Percentiles rank a stretch among this genome's conserved stretches.
Evolutionary conservation across 2,888 invertebrate species (phyloP).

Genomic region (Orthonevra nobilis): DNA sequence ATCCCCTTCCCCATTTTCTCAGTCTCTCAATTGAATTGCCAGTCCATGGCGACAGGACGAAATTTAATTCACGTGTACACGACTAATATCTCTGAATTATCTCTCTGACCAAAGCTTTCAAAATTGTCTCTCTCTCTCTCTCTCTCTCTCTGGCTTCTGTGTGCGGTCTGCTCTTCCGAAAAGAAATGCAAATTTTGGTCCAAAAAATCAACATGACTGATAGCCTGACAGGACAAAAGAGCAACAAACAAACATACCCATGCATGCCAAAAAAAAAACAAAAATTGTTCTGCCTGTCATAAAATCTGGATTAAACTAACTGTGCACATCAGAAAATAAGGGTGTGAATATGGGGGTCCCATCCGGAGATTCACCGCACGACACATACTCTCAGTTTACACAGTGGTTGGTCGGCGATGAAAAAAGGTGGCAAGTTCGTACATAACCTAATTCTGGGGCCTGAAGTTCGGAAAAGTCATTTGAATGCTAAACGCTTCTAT

Average conservation of each 20-base stretch:
- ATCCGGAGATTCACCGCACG: background rate
- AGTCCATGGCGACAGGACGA: constrained; percentile 10
- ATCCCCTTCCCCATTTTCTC: background rate
- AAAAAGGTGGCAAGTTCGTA: constrained; percentile 48
- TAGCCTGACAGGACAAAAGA: constrained; percentile 47
- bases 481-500: constrained; percentile 64
- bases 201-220: constrained; percentile 61
- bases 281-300: constrained; percentile 60
- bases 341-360: constrained; percentile 48
- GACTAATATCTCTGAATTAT: constrained; percentile 56
- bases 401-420: constrained; percentile 5
- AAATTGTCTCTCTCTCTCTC: background rate
- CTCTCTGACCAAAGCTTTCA: constrained; percentile 15
- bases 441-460: constrained; percentile 67
- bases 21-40: constrained; percentile 6
- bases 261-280: too few relatives aligned
- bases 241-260: too few relatives aligned
- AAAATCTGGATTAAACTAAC: constrained; percentile 62
- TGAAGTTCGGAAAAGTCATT: constrained; percentile 59
- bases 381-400: too few relatives aligned
- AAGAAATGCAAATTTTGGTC: constrained; percentile 57
- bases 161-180: background rate
- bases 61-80: constrained; percentile 53
- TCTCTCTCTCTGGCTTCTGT: background rate
- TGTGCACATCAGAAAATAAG: constrained; percentile 7